phyloP scores from a whole-genome alignment of 2,888 invertebrate genomes.

The Mythimna impura region DNA sequence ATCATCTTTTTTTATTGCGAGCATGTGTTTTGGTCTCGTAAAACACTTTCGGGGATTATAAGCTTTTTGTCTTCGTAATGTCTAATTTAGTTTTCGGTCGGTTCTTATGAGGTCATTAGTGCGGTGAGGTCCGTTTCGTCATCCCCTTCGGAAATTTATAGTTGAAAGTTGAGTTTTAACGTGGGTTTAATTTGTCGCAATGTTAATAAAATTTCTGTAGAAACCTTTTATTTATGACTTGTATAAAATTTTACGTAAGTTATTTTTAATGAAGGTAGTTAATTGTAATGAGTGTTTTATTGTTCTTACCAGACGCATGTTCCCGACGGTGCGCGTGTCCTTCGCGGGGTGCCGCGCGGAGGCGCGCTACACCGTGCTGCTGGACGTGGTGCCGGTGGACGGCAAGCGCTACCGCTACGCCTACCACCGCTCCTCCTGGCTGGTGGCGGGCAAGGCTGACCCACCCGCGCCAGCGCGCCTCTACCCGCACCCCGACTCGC shows the following conservation, averaged over 20 bases:
- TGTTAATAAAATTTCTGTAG: constrained; percentile 57
- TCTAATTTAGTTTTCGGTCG: constrained; percentile 86
- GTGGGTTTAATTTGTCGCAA: constrained; percentile 77
- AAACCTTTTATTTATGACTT: constrained; percentile 52
- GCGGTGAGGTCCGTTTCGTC: constrained; percentile 75
- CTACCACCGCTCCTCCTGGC: constrained; percentile 99
- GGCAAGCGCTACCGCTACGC: constrained; percentile 99
- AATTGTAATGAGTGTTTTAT: constrained; percentile 36
- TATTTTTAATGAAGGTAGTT: constrained; percentile 24
- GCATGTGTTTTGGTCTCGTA: constrained; percentile 88
- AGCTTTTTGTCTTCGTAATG: constrained; percentile 85
- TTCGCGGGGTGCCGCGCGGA: constrained; percentile 96
- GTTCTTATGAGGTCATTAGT: constrained; percentile 86
- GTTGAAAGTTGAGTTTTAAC: constrained; percentile 75
- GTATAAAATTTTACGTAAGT: constrained; percentile 32
- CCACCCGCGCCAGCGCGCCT: constrained; percentile 98
- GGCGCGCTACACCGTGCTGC: constrained; percentile 97
- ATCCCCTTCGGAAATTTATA: constrained; percentile 73
- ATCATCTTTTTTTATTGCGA: constrained; percentile 89
- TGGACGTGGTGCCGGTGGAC: constrained; percentile 99
- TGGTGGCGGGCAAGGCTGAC: constrained; percentile 99
- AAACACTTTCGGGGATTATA: constrained; percentile 86
- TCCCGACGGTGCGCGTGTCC: constrained; percentile 98
- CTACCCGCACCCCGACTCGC: constrained; percentile 99
- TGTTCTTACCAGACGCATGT: constrained; percentile 95